Evolutionary conservation across 2,113 vertebrate species (phyloP).

Genomic region (Promerops cafer): DNA sequence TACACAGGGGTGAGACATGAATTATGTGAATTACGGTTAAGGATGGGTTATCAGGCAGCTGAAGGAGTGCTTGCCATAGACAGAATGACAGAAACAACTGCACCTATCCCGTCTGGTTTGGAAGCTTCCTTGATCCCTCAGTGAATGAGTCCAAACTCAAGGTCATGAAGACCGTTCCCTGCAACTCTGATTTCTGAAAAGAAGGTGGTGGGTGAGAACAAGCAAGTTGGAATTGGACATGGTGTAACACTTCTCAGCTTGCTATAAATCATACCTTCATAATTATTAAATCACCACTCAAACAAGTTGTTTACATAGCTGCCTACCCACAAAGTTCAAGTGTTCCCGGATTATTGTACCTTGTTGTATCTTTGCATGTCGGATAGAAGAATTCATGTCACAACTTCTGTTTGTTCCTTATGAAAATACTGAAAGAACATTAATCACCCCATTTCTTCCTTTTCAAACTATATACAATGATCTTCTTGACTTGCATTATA

Average conservation of each 20-base stretch:
- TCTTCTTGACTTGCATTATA: not conserved
- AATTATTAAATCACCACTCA: not conserved
- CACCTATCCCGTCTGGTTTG: accelerated
- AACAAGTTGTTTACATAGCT: not conserved
- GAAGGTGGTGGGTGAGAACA: not conserved
- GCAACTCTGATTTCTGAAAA: not conserved
- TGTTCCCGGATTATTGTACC: not conserved
- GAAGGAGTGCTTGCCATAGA: not conserved
- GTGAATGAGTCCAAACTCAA: not conserved
- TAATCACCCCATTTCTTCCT: not conserved
- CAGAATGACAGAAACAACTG: not conserved
- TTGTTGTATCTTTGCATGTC: not conserved
- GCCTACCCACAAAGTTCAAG: not conserved
- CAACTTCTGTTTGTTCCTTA: not conserved
- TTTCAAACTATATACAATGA: not conserved
- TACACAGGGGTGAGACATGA: not conserved
- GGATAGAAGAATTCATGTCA: not conserved
- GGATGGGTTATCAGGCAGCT: not conserved
- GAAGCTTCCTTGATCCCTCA: not conserved
- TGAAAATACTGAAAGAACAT: not conserved
- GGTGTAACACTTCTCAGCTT: not conserved
- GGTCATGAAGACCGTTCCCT: not conserved
- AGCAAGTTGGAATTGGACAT: accelerated
- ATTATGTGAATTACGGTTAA: not conserved
- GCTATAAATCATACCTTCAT: not conserved